Evolutionary conservation across 2,113 vertebrate species (phyloP), one percentile per base, ranked within the genome.

Genomic region (Amphiprion ocellaris): DNA sequence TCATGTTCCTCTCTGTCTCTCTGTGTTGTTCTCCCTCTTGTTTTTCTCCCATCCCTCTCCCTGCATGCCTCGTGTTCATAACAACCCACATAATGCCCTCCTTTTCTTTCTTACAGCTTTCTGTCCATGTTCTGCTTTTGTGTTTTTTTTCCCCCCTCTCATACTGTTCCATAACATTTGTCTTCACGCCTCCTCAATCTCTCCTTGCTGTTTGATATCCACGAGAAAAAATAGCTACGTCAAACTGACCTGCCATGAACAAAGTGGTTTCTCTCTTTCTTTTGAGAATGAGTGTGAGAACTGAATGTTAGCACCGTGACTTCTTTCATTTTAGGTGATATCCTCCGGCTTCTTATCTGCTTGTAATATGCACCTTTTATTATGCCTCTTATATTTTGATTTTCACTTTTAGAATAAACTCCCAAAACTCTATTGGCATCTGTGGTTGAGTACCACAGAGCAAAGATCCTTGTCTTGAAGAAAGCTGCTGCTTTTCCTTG

Each of bases 161-260:
- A 58, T 70, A 73, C 74, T 76, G 83, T 81, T 90, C 63, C 54
- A 62, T 78, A 83, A 83, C 83, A 81, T 88, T 89, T 84, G 88
- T 82, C 82, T 90, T 75, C 74, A 88, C 30, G 23, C 87, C 90
- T 89, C 75, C 70, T 81, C 87, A 84, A 83, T 90, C 80, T 83
- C 74, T 65, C 59, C 59, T 81, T 39, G 37, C 85, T 70, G 84
- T 82, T 86, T 90, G 88, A 81, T 83, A 77, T 85, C 81, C 56
- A 52, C 56, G 68, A 55, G 28, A 46, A 76, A 69, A 74, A 69
- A 74, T 17, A 62, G 55, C 39, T 33, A 74, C 50, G 62, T 53
- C 5, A 49, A 26, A 54, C 52, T 85, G 85, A 90, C 85, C 59
- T 85, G 80, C 68, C 60, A 68, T 62, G 56, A 79, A 55, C 63